phyloP scores from a whole-genome alignment of 2,888 invertebrate species.

The Frankliniella intonsa region DNA sequence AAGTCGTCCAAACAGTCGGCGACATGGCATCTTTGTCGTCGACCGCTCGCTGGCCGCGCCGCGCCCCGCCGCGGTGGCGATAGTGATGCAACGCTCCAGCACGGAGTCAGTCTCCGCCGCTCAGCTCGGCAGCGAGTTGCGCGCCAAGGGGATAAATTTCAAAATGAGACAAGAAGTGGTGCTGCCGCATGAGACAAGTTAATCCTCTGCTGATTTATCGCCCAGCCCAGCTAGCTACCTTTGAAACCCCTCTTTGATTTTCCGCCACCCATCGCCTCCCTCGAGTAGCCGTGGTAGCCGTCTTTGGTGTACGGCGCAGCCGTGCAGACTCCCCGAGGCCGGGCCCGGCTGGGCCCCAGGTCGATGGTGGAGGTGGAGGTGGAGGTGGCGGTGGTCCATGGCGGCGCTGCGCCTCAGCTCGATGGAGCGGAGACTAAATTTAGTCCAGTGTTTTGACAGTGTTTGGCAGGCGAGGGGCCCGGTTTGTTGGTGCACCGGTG shows the following conservation, averaged over 20 bases:
- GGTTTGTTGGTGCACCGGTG: no score
- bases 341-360: no score
- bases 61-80: no score
- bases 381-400: background rate
- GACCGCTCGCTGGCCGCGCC: no score
- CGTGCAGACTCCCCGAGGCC: background rate
- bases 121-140: background rate
- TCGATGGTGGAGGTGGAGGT: background rate
- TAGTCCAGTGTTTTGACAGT: conserved; percentile 12
- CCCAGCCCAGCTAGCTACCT: background rate
- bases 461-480: background rate
- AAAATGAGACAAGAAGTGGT: background rate
- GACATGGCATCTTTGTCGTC: no score
- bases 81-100: no score
- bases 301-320: background rate
- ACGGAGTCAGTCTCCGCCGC: no score
- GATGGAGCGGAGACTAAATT: conserved; percentile 18
- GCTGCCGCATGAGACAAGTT: background rate
- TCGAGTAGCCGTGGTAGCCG: no score
- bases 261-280: no score
- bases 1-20: no score
- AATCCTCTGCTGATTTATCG: background rate
- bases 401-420: background rate
- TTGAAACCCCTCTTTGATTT: no score
- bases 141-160: background rate